These are phyloP conservation scores for Stichodactyla helianthus DNA, from an alignment of 64 coral and sea anemone species.

Conservation along the genomic window DNA sequence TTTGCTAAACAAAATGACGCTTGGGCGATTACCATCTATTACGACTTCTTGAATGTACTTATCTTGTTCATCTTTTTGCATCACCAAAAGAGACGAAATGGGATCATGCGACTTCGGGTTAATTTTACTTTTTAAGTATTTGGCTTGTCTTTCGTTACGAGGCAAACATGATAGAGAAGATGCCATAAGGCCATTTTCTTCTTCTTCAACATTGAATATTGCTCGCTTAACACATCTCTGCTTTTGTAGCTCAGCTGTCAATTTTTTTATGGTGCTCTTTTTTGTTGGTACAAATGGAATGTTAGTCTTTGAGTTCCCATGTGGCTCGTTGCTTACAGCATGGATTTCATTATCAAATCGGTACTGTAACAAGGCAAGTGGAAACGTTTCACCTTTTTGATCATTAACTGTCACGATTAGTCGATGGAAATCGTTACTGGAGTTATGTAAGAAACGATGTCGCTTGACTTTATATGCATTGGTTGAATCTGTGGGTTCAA, in stretches of 20 bases:
- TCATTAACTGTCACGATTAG: too few species aligned
- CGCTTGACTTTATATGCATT: neutral
- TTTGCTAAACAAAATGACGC: neutral
- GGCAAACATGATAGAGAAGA: neutral
- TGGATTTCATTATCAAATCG: too few species aligned
- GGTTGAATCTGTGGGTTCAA: neutral
- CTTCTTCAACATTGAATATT: neutral
- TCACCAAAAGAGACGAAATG: neutral
- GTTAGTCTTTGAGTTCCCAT: too few species aligned
- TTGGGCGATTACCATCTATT: neutral
- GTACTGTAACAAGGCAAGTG: too few species aligned
- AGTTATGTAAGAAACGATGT: neutral
- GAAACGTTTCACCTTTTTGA: too few species aligned
- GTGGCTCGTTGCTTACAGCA: too few species aligned
- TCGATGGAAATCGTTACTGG: too few species aligned
- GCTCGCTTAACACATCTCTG: neutral
- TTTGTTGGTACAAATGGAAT: neutral
- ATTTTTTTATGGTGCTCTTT: neutral
- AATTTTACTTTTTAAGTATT: neutral
- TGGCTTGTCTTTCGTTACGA: neutral
- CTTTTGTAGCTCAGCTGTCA: neutral
- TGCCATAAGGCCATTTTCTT: neutral
- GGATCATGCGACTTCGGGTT: neutral
- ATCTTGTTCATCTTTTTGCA: neutral
- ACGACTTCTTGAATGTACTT: neutral